Base-by-base conservation (phyloP, 2,113 vertebrate genomes). In the Nerophis ophidion region DNA sequence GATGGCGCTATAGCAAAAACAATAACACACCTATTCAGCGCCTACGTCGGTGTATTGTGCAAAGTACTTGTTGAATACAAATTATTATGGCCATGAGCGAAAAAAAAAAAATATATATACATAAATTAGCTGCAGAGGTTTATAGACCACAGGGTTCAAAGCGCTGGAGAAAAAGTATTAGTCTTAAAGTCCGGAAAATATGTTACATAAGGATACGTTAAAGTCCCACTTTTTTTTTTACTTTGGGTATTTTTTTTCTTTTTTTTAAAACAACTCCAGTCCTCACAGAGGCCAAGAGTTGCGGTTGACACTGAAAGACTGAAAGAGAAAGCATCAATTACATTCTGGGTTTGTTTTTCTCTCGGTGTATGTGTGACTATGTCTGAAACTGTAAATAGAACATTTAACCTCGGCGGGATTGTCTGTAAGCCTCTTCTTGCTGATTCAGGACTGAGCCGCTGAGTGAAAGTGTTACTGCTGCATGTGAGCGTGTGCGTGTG, bases 371-470 rank as follows among this genome's bases (percentile, higher is more conserved):
- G 57, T 74, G 5, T 68, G 51, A 14, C 49, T 53, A 46, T 14
- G 40, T 74, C 60, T 68, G 74, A 77, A 69, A 69, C 66, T 61
- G 71, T 74, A 79, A 72, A 75, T 56, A 81, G 63, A 75, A 80
- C 61, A 77, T 75, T 79, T 74, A 52, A 74, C 79, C 78, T 69
- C 77, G 61, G 51, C 57, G 73, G 79, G 65, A 67, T 75, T 68
- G 67, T 80, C 74, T 75, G 42, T 46, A 61, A 74, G 60, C 63
- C 53, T 15, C 26, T 54, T 78, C 54, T 73, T 76, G 83, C 83
- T 85, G 83, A 84, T 74, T 85, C 80, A 82, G 83, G 60, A 66
- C 72, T 42, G 7, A 56, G 38, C 6, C 62, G 44, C 67, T 59
- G 68, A 61, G 72, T 57, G 64, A 72, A 80, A 59, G 74, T 72